Evolutionary conservation across 2,888 invertebrate species (phyloP).

Genomic region (Drosophila formosana): DNA sequence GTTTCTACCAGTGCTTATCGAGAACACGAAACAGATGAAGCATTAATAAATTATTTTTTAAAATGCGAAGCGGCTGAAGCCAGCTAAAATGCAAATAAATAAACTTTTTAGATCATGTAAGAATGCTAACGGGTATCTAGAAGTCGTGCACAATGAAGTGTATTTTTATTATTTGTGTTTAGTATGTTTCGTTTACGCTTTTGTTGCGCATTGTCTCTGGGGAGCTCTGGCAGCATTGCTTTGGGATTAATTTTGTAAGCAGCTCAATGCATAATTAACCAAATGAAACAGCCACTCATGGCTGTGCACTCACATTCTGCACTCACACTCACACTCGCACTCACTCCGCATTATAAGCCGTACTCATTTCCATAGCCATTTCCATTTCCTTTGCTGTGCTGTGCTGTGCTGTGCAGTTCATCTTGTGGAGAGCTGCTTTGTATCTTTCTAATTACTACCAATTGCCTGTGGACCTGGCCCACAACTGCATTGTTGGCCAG

Average conservation of each 20-base stretch:
- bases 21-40: too few species aligned
- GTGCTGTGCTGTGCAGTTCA: neutral
- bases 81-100: too few species aligned
- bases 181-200: neutral
- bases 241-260: slow-evolving; percentile 72
- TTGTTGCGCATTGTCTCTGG: slow-evolving; percentile 18
- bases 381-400: neutral
- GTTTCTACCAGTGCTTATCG: too few species aligned
- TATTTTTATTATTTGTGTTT: neutral
- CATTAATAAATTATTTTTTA: too few species aligned
- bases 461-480: slow-evolving; percentile 11
- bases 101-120: too few species aligned
- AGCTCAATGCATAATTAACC: slow-evolving; percentile 73
- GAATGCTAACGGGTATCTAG: neutral
- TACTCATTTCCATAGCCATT: slow-evolving; percentile 4
- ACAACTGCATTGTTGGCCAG: slow-evolving; percentile 42
- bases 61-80: too few species aligned
- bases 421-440: neutral
- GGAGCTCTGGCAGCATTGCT: slow-evolving; percentile 28
- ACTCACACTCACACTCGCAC: neutral
- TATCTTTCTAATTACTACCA: slow-evolving; percentile 15
- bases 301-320: neutral
- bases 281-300: slow-evolving; percentile 46
- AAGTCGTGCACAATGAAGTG: neutral
- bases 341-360: neutral